These are phyloP conservation scores for Sebastes matsubarae DNA, from an alignment of 2,797 vertebrate genomes.

Conservation along the genomic window DNA sequence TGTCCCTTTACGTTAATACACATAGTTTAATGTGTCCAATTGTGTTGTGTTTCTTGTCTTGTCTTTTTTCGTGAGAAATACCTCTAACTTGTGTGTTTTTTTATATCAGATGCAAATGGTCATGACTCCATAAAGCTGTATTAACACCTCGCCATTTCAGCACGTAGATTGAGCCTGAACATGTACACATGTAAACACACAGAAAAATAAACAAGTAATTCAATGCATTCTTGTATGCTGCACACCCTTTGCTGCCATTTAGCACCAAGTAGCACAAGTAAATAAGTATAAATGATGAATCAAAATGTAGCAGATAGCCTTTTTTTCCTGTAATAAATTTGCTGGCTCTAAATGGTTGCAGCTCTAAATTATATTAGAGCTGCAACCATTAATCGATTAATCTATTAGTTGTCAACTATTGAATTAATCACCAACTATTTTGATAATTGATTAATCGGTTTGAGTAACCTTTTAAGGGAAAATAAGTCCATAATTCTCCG, in stretches of 20 bases:
- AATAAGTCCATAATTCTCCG: rapidly evolving
- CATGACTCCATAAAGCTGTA: neutral
- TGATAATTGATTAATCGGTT: no score
- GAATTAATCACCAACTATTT: no score
- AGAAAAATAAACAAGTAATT: neutral
- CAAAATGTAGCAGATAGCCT: neutral
- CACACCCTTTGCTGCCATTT: neutral
- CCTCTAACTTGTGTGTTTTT: neutral
- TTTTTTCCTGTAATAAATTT: neutral
- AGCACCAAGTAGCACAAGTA: neutral
- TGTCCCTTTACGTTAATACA: neutral
- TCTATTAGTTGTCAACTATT: no score
- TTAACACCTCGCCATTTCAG: neutral
- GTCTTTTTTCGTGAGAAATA: neutral
- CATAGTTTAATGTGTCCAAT: neutral
- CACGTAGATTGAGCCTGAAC: neutral
- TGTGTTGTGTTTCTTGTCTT: neutral
- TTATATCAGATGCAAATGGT: neutral
- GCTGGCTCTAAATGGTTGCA: no score
- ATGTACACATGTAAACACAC: neutral
- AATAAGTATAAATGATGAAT: neutral
- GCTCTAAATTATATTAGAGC: no score
- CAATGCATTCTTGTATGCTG: neutral
- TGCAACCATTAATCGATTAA: no score
- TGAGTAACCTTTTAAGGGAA: no score